Evolutionary conservation across 1,140 invertebrate species (phyloP).

Genomic region (Aradophagus sp.): DNA sequence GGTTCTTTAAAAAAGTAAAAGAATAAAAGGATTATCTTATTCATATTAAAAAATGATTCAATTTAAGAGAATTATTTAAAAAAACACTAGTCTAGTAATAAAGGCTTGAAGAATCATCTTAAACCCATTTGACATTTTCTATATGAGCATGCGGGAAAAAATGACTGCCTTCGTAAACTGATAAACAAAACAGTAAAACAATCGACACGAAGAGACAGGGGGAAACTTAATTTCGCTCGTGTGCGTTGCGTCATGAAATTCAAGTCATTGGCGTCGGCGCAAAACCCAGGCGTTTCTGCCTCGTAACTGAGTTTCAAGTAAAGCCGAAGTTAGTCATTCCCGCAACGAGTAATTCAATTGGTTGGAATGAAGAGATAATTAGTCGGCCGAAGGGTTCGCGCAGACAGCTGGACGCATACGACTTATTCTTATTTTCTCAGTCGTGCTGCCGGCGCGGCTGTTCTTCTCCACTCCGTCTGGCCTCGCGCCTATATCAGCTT

Average conservation of each 20-base stretch:
- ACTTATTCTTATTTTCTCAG: constrained; percentile 41
- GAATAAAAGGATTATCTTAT: too few species aligned
- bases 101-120: too few species aligned
- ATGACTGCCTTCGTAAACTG: too few species aligned
- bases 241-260: constrained; percentile 8
- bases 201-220: too few species aligned
- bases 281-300: constrained; percentile 29
- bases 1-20: too few species aligned
- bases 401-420: constrained; percentile 63
- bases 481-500: constrained; percentile 35
- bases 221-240: too few species aligned
- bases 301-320: constrained; percentile 44
- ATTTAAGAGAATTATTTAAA: too few species aligned
- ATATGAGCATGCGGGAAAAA: too few species aligned
- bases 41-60: too few species aligned
- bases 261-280: constrained; percentile 11
- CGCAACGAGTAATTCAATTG: constrained; percentile 58
- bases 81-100: too few species aligned
- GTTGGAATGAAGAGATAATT: constrained; percentile 63
- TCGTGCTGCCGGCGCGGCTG: constrained; percentile 13
- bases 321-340: constrained; percentile 46
- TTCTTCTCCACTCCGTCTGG: constrained; percentile 16
- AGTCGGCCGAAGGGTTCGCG: constrained; percentile 54
- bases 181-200: too few species aligned
- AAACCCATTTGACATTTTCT: too few species aligned